Evolutionary conservation across 2,113 vertebrate genomes (phyloP).

Genomic region (Oreotrochilus melanogaster): DNA sequence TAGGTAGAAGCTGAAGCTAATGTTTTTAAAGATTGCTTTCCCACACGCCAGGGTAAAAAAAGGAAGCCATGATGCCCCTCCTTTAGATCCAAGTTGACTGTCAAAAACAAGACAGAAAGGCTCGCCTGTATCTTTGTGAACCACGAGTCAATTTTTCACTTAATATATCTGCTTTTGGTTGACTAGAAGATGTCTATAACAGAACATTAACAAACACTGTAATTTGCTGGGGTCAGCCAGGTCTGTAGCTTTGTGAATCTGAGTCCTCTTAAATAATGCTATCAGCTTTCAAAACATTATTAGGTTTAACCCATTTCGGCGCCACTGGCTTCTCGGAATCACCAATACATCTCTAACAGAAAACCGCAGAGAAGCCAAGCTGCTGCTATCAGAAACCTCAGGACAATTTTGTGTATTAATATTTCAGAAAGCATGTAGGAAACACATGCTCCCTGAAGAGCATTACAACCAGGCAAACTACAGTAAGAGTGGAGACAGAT

Average conservation of each 20-base stretch:
- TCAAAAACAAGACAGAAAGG: constrained; percentile 56
- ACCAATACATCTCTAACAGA: constrained; percentile 82
- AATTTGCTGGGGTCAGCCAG: constrained; percentile 77
- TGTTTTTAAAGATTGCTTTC: constrained; percentile 41
- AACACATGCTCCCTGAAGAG: constrained; percentile 82
- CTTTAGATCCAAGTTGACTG: constrained; percentile 25
- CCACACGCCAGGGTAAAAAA: constrained; percentile 43
- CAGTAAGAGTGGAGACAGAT: constrained; percentile 59
- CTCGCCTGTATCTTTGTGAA: constrained; percentile 56
- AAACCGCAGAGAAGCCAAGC: constrained; percentile 86
- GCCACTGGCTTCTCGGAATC: constrained; percentile 89
- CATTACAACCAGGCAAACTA: constrained; percentile 74
- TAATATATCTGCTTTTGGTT: constrained; percentile 79
- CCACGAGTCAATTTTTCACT: constrained; percentile 82
- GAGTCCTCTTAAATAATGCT: constrained; percentile 81
- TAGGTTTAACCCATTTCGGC: constrained; percentile 88
- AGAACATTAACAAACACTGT: constrained; percentile 80
- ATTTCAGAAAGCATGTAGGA: constrained; percentile 86
- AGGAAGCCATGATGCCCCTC: background rate
- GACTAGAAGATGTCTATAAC: constrained; percentile 76
- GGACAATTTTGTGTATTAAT: constrained; percentile 90
- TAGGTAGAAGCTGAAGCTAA: constrained; percentile 63
- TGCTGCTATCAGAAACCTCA: constrained; percentile 86
- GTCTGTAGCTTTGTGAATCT: constrained; percentile 74
- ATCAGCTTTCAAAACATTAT: constrained; percentile 91